Evolutionary conservation across 2,797 vertebrate genomes (phyloP), one percentile per base, ranked within the genome.

Genomic region (Lycodopsis pacificus): DNA sequence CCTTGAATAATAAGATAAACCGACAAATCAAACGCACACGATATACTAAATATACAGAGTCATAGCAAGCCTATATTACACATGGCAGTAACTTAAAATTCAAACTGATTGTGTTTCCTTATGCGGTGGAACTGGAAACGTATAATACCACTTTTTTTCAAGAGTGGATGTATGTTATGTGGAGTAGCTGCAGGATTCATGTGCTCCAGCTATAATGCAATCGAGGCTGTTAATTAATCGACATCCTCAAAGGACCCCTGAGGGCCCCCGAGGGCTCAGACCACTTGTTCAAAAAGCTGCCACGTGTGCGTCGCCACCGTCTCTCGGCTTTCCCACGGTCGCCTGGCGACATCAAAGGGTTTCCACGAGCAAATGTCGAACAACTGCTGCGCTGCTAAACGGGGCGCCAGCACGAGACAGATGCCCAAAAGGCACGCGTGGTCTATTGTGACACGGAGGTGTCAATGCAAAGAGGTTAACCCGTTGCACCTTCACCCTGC

Each of bases 361-460:
- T 66, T 69, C 20, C 81, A 54, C 66, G 2, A 4, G n/a, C 76
- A 65, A 48, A 77, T 53, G 82, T 58, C 0, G 0, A 65, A 56
- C 81, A 82, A 49, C 20, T 49, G 71, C 14, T 25, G 56, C 3
- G 36, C 32, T 36, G 64, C 48, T 51, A 4, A 84, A 83, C 1
- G 58, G 30, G 67, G 73, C 59, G 49, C 8, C 65, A 69, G 85
- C 89, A 77, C 82, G 82, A 86, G 80, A 59, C 78, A 5, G 69
- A 2, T 4, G 22, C 71, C 62, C 84, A 84, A 89, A 88, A 71
- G 89, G 85, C 88, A 90, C 92, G 89, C 72, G 92, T 25, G 80
- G 56, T 14, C 72, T 7, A 0, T 0, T 48, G 77, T 75, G 57
- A 53, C 76, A 4, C 1, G 1, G 15, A 77, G 77, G 82, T 82